Evolutionary conservation across 2,888 invertebrate species (phyloP), one percentile per base, ranked within the genome.

Genomic region (Drosophila recens): DNA sequence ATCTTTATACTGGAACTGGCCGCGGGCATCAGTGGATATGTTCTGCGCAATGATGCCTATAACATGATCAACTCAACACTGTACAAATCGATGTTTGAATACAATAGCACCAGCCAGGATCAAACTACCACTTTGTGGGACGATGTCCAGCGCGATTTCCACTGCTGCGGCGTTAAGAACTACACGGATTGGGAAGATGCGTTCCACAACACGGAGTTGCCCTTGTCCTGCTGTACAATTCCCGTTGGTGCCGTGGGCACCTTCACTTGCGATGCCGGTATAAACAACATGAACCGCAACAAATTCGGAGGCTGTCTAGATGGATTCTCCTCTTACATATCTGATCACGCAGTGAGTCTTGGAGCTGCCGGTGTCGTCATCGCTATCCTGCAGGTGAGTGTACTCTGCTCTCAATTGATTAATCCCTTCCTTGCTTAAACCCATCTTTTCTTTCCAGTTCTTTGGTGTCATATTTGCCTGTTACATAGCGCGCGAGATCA

Each of bases 1-100:
- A 95, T 97, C 80, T 96, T 97, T 89, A 93, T 97, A 61, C 93
- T 96, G 92, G 96, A 97, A 93, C 92, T 97, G 79, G 94, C 96
- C 0, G 97, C 95, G 6, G 97, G 97, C 84, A 96, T 97, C 68
- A 95, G 96, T 42, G 96, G 95, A 2, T 96, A 95, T 81, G 95
- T 94, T 2, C 91, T 96, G 68, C 93, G 94, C 59, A 92, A 93
- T 2, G 94, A 95, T 79, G 94, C 95, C 0, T 87, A 93, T 5
- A 89, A 91, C 0, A 81, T 95, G 34, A 93, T 96, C 1, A 86
- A 94, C 34, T 80, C 90, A 0, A 94, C 95, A 67, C 93, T 97
- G 80, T 72, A 76, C 0, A 67, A 83, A 0, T 93, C 94, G 0
- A 93, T 95, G 94, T 69, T 80, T 0, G 5, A 93, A 0, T 95